These are phyloP conservation scores for Ennomos fuscantarius DNA, from an alignment of 2,888 invertebrate genomes.

Conservation along the genomic window DNA sequence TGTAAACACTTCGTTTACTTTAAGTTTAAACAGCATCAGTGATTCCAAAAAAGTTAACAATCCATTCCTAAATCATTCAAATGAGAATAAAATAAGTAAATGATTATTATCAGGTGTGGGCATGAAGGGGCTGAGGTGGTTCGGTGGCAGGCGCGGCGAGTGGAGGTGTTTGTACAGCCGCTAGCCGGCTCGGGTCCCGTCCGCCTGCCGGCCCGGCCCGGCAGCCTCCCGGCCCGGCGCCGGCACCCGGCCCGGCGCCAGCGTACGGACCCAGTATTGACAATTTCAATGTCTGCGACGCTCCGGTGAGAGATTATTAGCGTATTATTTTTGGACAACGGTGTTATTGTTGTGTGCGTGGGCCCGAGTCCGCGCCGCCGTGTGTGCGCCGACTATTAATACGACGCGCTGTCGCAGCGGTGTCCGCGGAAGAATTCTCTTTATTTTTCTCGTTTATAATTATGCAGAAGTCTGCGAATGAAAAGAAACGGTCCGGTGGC, in stretches of 20 bases:
- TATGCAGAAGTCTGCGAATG: constrained; percentile 8
- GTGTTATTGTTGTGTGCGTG: constrained; percentile 51
- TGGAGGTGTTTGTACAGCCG: constrained; percentile 40
- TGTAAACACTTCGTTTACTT: no score
- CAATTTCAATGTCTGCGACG: constrained; percentile 30
- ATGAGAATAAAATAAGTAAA: neutral
- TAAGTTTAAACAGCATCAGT: no score
- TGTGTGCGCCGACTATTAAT: constrained; percentile 61
- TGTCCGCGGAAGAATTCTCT: constrained; percentile 19
- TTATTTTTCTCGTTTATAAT: constrained; percentile 15
- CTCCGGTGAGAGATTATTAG: constrained; percentile 51
- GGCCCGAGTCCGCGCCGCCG: constrained; percentile 38
- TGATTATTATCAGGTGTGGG: neutral
- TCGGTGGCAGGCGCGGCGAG: constrained; percentile 15
- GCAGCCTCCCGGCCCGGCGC: neutral
- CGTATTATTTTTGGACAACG: constrained; percentile 56
- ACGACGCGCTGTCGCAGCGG: constrained; percentile 32
- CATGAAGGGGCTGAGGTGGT: neutral
- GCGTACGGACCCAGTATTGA: constrained; percentile 16
- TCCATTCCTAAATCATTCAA: neutral
- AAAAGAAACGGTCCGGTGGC: neutral
- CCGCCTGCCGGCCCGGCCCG: neutral
- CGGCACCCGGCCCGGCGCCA: constrained; percentile 9
- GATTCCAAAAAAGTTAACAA: no score
- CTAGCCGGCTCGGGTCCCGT: neutral